Evolutionary conservation across 2,888 invertebrate genomes (phyloP).

Genomic region (Malacosoma neustria): DNA sequence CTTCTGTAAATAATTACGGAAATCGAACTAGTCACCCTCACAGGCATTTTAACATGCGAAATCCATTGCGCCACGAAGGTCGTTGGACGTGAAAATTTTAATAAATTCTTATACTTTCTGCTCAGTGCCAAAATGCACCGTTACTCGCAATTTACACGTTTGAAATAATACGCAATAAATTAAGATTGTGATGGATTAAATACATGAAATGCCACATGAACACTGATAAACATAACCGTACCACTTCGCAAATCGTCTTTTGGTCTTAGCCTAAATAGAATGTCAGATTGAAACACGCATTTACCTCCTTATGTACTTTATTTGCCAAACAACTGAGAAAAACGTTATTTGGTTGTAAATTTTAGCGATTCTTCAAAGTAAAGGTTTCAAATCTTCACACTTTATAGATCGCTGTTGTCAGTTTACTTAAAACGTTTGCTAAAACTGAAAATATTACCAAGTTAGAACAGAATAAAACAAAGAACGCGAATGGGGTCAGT

Average conservation of each 20-base stretch:
- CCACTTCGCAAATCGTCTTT: not conserved
- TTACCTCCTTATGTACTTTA: not conserved
- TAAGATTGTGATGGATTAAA: not conserved
- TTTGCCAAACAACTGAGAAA: not conserved
- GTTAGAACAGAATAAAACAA: too few species aligned
- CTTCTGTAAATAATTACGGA: too few species aligned
- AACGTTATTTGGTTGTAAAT: not conserved
- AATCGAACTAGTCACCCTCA: too few species aligned
- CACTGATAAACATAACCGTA: not conserved
- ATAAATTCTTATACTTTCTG: not conserved
- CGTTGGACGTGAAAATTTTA: not conserved
- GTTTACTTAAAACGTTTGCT: too few species aligned
- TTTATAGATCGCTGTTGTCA: too few species aligned
- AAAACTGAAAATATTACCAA: too few species aligned
- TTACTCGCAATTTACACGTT: not conserved
- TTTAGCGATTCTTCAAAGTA: not conserved
- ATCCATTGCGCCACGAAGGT: too few species aligned
- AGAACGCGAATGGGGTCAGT: too few species aligned
- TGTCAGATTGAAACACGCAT: not conserved
- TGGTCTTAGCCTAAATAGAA: not conserved
- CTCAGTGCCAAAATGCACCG: not conserved
- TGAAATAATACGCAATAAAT: not conserved
- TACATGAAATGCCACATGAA: not conserved
- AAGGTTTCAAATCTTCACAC: too few species aligned
- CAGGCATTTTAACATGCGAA: too few species aligned